These are phyloP conservation scores for Tenualosa thibaudeaui DNA, from an alignment of 2,797 vertebrate genomes.

Conservation along the genomic window DNA sequence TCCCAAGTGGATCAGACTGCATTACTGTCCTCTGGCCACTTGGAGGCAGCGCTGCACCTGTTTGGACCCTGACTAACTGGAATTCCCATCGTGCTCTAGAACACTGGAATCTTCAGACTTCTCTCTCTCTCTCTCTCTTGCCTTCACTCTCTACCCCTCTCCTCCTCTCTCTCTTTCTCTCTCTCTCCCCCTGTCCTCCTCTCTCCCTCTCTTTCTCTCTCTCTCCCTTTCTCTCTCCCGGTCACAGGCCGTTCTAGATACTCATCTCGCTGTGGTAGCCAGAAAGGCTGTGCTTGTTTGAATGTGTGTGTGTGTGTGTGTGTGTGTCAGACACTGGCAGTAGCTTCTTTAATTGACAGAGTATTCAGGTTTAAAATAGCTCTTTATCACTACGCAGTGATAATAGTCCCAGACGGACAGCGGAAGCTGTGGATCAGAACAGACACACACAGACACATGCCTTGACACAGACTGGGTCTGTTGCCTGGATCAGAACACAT, in stretches of 20 bases:
- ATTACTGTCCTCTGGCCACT: conserved; percentile 18
- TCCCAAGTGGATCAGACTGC: no score
- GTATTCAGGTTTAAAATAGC: not conserved
- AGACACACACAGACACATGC: not conserved
- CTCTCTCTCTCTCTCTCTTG: not conserved
- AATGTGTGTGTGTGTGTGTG: no score
- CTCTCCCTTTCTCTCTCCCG: no score
- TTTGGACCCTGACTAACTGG: not conserved
- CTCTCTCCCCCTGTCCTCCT: no score
- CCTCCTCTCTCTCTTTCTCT: no score
- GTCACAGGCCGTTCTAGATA: not conserved
- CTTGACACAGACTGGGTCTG: no score
- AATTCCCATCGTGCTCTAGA: not conserved
- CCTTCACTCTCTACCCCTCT: not conserved
- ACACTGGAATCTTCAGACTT: not conserved
- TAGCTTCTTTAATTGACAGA: not conserved
- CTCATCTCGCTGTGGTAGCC: not conserved
- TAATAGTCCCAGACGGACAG: not conserved
- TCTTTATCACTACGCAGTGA: not conserved
- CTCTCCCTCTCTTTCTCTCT: no score
- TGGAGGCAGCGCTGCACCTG: conserved; percentile 37
- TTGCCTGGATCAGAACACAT: not conserved
- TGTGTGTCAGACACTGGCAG: not conserved
- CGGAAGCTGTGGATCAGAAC: not conserved
- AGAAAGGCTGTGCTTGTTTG: not conserved